Conservation (phyloP, 1,140 invertebrate genomes). For the Vanessa atalanta region DNA sequence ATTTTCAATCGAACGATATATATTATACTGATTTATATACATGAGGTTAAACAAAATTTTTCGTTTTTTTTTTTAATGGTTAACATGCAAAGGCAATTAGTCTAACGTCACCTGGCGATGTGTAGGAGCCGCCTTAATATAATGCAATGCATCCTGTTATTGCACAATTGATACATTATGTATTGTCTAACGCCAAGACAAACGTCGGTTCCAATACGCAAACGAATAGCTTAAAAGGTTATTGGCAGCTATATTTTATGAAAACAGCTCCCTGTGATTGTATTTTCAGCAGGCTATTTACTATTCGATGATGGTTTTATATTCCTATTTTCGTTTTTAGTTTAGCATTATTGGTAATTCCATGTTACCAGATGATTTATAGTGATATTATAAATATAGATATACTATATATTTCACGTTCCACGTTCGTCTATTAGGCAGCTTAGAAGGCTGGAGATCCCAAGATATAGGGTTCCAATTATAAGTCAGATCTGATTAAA, state of each 20-base stretch:
- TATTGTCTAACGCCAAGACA: constrained; percentile 44
- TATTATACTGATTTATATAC: too few species aligned
- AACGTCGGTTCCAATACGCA: constrained; percentile 40
- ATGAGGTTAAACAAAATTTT: too few species aligned
- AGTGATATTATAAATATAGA: neutral
- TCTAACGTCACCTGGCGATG: neutral
- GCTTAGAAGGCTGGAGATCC: too few species aligned
- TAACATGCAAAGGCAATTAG: neutral
- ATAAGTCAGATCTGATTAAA: too few species aligned
- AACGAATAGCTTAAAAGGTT: constrained; percentile 53
- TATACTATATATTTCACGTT: too few species aligned
- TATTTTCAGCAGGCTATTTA: constrained; percentile 46
- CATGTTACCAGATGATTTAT: neutral
- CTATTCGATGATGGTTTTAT: constrained; percentile 30
- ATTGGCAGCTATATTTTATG: constrained; percentile 47
- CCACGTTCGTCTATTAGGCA: too few species aligned
- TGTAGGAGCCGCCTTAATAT: constrained; percentile 18
- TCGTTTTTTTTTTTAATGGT: too few species aligned
- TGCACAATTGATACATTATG: constrained; percentile 55
- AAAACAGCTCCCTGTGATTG: constrained; percentile 20
- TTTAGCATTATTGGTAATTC: constrained; percentile 5
- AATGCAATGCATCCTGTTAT: constrained; percentile 44
- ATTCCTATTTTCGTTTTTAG: constrained; percentile 19
- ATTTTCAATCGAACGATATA: too few species aligned
- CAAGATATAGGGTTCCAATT: too few species aligned